phyloP scores from a whole-genome alignment of 35 echinoderm and acorn worm species.

The Acanthaster planci region DNA sequence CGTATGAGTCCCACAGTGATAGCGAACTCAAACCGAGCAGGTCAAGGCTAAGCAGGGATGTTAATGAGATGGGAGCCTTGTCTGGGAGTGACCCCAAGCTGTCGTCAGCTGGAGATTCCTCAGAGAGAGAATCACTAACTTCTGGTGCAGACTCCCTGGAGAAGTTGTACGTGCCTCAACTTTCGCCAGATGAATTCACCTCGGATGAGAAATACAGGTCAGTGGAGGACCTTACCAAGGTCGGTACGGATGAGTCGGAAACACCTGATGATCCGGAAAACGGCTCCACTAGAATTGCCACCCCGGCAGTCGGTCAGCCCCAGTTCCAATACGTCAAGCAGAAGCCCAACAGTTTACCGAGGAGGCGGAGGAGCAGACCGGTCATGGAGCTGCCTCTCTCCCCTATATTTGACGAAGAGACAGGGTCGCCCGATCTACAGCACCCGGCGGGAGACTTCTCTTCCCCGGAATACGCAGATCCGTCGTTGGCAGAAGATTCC shows the following conservation, averaged over 20 bases:
- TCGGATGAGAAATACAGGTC: slow-evolving; percentile 72
- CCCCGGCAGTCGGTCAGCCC: slow-evolving; percentile 34
- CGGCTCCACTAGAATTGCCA: slow-evolving; percentile 17
- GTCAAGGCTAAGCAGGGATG: slow-evolving; percentile 14
- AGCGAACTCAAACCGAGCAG: slow-evolving; percentile 60
- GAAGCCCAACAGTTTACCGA: slow-evolving; percentile 37
- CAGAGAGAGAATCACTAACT: slow-evolving; percentile 28
- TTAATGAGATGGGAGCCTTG: slow-evolving; percentile 14
- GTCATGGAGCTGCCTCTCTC: slow-evolving; percentile 66
- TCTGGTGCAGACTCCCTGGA: slow-evolving; percentile 15
- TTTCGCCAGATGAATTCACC: slow-evolving; percentile 37
- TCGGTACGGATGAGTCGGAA: slow-evolving; percentile 29
- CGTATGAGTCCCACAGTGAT: slow-evolving; percentile 67
- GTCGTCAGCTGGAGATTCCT: slow-evolving; percentile 19
- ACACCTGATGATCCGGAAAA: not conserved
- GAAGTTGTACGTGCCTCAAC: slow-evolving; percentile 20
- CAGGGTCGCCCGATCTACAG: slow-evolving; percentile 33
- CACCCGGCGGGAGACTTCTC: slow-evolving; percentile 54
- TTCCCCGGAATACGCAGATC: slow-evolving; percentile 71
- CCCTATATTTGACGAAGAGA: slow-evolving; percentile 78
- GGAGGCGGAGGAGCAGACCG: slow-evolving; percentile 42
- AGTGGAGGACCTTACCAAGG: slow-evolving; percentile 74
- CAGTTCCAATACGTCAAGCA: slow-evolving; percentile 42
- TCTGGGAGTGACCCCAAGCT: slow-evolving; percentile 53
- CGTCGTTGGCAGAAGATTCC: slow-evolving; percentile 71